Percentiles rank a stretch among this genome's conserved stretches.
These are phyloP conservation scores for Laticauda laticaudata DNA, from an alignment of 2,113 vertebrate genomes.

Conservation along the genomic window DNA sequence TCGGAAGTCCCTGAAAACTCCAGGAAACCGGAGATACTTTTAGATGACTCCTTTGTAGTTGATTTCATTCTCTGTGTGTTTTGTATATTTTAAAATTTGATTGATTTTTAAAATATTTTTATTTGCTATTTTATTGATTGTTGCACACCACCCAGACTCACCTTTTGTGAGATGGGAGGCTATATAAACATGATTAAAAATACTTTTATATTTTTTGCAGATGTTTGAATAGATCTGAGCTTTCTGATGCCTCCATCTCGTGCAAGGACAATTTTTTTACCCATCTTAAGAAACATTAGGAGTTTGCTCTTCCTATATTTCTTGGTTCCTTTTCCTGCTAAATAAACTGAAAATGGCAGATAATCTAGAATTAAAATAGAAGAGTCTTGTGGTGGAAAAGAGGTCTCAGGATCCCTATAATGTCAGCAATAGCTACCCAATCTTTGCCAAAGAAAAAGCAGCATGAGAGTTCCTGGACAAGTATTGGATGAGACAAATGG, in stretches of 20 bases:
- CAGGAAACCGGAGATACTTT: neutral
- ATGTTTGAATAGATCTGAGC: neutral
- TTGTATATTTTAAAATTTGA: neutral
- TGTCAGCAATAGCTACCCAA: neutral
- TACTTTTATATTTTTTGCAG: neutral
- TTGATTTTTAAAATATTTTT: neutral
- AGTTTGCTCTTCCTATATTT: neutral
- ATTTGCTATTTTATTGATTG: neutral
- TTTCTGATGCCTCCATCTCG: neutral
- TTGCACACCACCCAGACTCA: neutral
- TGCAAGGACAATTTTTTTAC: neutral
- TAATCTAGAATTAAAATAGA: neutral
- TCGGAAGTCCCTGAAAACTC: neutral
- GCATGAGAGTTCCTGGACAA: slow-evolving; percentile 24
- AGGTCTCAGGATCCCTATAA: neutral
- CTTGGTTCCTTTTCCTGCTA: neutral
- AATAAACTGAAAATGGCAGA: neutral
- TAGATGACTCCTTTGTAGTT: neutral
- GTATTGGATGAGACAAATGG: neutral
- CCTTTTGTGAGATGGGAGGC: neutral
- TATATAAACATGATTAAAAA: neutral
- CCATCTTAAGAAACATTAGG: too few species aligned
- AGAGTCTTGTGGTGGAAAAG: neutral
- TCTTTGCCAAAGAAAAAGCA: slow-evolving; percentile 2
- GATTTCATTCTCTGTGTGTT: neutral